Conservation (phyloP, 2,888 invertebrate species). For the Melieria crassipennis region DNA sequence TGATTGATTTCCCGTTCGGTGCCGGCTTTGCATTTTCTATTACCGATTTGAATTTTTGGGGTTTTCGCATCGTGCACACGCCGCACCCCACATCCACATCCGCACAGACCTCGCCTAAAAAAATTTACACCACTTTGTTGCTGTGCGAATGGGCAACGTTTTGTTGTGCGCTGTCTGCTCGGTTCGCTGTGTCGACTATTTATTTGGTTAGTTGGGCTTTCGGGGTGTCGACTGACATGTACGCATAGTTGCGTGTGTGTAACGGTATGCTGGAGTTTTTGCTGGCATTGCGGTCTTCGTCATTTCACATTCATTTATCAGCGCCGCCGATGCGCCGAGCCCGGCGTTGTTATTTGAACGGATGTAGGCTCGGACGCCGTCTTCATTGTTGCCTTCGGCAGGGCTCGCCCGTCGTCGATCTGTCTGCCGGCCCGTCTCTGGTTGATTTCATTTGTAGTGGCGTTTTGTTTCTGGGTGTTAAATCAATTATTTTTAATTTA, state of each 20-base stretch:
- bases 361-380: conserved; percentile 1
- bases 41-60: conserved; percentile 30
- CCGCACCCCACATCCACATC: not conserved
- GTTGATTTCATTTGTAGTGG: conserved; percentile 27
- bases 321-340: conserved; percentile 35
- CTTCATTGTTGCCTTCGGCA: not conserved
- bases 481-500: conserved; percentile 58
- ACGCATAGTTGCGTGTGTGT: not conserved
- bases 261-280: conserved; percentile 21
- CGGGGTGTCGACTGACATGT: conserved; percentile 2
- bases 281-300: conserved; percentile 41
- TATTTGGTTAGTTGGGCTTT: no score
- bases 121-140: not conserved
- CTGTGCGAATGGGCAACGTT: not conserved
- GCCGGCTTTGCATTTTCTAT: conserved; percentile 25
- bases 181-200: not conserved
- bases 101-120: not conserved
- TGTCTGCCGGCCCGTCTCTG: conserved; percentile 7
- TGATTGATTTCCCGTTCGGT: conserved; percentile 50
- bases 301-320: conserved; percentile 49
- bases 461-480: conserved; percentile 45
- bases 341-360: conserved; percentile 13
- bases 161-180: not conserved
- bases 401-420: not conserved
- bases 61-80: conserved; percentile 33